These are phyloP conservation scores for Semnornis frantzii DNA, from an alignment of 2,113 vertebrate species.

Conservation along the genomic window DNA sequence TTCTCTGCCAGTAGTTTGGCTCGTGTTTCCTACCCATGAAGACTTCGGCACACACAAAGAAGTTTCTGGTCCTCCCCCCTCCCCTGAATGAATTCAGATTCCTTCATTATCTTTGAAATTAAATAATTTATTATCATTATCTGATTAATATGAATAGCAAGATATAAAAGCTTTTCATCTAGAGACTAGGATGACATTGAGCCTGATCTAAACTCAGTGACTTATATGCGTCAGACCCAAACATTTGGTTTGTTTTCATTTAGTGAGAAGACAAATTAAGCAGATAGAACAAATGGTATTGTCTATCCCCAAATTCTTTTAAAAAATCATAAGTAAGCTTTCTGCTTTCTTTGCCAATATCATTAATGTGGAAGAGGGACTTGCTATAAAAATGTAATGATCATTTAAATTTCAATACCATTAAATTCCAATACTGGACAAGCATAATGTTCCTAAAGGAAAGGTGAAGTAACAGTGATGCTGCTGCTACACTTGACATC, in stretches of 20 bases:
- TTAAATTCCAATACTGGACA: background rate
- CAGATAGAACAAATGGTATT: too few relatives aligned
- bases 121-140: too few relatives aligned
- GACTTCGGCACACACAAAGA: background rate
- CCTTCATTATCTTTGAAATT: background rate
- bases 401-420: background rate
- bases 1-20: background rate
- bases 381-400: background rate
- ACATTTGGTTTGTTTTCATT: too few relatives aligned
- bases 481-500: background rate
- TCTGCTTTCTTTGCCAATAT: background rate
- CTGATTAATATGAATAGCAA: too few relatives aligned
- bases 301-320: too few relatives aligned
- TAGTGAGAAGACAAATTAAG: too few relatives aligned
- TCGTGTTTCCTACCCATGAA: background rate
- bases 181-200: too few relatives aligned
- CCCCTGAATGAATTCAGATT: background rate
- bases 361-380: background rate
- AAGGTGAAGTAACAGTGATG: background rate
- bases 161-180: too few relatives aligned
- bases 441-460: background rate
- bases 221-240: too few relatives aligned
- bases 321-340: too few relatives aligned
- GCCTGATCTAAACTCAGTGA: too few relatives aligned
- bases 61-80: accelerated